phyloP scores from a whole-genome alignment of 2,113 vertebrate genomes.

The Chrysemys picta region DNA sequence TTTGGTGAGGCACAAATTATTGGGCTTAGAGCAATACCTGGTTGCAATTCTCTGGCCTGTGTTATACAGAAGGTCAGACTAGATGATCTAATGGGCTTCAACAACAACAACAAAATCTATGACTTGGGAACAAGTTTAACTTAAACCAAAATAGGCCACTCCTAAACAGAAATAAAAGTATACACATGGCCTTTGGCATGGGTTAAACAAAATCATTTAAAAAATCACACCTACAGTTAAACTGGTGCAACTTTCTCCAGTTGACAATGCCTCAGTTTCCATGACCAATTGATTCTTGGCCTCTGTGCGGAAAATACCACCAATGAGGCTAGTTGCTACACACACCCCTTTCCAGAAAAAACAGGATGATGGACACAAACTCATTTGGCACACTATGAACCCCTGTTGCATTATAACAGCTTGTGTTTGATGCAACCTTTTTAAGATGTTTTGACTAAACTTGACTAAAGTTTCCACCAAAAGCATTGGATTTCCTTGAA shows the following conservation, averaged over 20 bases:
- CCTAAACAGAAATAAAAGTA: neutral
- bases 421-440: neutral
- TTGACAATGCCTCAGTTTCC: neutral
- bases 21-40: neutral
- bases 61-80: neutral
- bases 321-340: neutral
- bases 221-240: slow-evolving; percentile 8
- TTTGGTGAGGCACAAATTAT: neutral
- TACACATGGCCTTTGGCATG: neutral
- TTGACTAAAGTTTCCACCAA: neutral
- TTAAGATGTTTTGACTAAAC: too few species aligned
- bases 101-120: neutral
- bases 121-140: slow-evolving; percentile 3
- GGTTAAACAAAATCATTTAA: slow-evolving; percentile 19
- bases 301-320: neutral
- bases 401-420: neutral
- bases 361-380: neutral
- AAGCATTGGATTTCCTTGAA: neutral
- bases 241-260: neutral
- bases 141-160: slow-evolving; percentile 43
- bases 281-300: neutral
- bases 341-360: neutral
- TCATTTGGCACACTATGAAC: neutral
- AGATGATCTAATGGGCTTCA: neutral
- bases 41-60: neutral